phyloP scores from a whole-genome alignment of 2,888 invertebrate genomes.

The Platycnemis pennipes region DNA sequence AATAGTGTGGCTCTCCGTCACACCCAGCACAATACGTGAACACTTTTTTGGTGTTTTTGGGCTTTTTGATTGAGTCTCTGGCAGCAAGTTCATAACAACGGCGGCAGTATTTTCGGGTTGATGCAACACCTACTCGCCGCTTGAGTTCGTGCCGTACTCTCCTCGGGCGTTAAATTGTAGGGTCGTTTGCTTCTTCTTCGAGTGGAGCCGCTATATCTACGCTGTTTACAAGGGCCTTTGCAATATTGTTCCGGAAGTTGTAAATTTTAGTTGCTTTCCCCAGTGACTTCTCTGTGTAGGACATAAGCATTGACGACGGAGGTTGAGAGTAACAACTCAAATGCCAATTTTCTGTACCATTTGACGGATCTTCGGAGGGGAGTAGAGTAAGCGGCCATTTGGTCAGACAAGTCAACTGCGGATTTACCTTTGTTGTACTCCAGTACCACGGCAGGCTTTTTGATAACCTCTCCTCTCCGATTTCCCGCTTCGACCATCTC shows the following conservation, averaged over 20 bases:
- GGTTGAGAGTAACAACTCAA: not conserved
- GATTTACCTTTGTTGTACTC: not conserved
- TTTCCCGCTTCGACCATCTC: not conserved
- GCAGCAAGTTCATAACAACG: not conserved
- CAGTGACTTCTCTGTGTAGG: not conserved
- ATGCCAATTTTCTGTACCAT: not conserved
- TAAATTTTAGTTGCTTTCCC: not conserved
- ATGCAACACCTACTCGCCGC: not conserved
- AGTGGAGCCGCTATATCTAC: not conserved
- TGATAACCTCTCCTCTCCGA: not conserved
- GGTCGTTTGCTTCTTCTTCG: not conserved
- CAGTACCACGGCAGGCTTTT: not conserved
- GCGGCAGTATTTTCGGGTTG: not conserved
- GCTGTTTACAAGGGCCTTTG: not conserved
- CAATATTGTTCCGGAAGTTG: not conserved
- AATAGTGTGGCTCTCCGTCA: not conserved
- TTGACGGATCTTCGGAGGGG: not conserved
- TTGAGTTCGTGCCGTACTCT: not conserved
- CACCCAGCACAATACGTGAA: not conserved
- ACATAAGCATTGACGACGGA: not conserved
- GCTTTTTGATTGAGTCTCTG: not conserved
- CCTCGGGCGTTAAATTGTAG: not conserved
- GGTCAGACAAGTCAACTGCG: not conserved
- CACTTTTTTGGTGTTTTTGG: not conserved
- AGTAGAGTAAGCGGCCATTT: not conserved